A percentile compares a stretch with the other conserved stretches of the same genome.
phyloP scores from a whole-genome alignment of 2,113 vertebrate species.

The Oxygymnocypris stewartii region DNA sequence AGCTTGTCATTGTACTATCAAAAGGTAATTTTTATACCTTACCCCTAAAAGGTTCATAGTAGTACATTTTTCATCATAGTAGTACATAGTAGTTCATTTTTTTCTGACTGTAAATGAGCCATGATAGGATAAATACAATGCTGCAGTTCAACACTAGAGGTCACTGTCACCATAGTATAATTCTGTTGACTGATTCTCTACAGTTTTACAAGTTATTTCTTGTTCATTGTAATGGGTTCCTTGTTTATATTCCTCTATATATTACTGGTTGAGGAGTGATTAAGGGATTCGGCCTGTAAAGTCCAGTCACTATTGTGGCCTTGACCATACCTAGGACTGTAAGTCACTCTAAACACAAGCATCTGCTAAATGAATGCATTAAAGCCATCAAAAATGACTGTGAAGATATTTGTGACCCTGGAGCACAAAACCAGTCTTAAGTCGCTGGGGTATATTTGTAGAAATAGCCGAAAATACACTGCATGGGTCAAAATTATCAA shows the following conservation, averaged over 20 bases:
- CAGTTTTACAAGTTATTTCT: background rate
- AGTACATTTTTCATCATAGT: too few species aligned
- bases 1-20: background rate
- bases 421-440: too few species aligned
- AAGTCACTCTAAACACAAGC: background rate
- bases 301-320: background rate
- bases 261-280: background rate
- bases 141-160: constrained; percentile 10
- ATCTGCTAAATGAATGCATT: background rate
- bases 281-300: background rate
- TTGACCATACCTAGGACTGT: background rate
- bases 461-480: too few species aligned
- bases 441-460: too few species aligned
- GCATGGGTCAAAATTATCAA: too few species aligned
- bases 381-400: too few species aligned
- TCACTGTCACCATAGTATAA: background rate
- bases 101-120: background rate
- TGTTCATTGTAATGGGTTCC: background rate
- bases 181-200: background rate
- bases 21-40: background rate
- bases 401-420: too few species aligned
- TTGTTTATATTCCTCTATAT: too few species aligned
- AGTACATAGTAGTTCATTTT: background rate
- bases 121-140: background rate
- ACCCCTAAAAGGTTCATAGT: background rate